Base-by-base conservation (phyloP, 2,797 vertebrate genomes). In the Echeneis naucrates region DNA sequence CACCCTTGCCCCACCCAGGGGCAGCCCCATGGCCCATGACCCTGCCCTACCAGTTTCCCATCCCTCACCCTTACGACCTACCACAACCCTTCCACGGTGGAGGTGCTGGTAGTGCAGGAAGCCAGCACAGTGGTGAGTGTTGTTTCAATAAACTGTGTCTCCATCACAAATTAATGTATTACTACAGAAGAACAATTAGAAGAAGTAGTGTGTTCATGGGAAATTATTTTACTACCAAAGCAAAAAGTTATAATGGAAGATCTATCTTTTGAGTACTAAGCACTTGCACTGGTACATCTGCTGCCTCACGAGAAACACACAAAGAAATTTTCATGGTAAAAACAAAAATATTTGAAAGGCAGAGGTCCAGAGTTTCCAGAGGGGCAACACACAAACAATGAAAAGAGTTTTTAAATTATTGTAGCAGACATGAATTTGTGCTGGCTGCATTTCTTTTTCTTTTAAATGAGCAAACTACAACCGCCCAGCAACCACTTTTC, bases 21-120 rank as follows among this genome's bases (percentile, higher is more conserved):
- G 96, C 97, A 0, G 96, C 97, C 5, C 97, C 98, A 0, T 99
- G 98, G 98, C 98, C 98, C 64, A 95, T 97, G 92, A 92, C 96
- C 42, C 95, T 99, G 86, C 97, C 98, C 0, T 99, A 99, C 87
- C 98, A 99, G 83, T 99, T 98, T 87, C 97, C 98, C 0, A 92
- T 97, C 0, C 95, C 96, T 53, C 98, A 97, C 84, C 96, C 97
- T 21, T 98, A 96, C 0, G 97, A 99, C 63, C 93, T 96, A 64
- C 93, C 96, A 11, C 97, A 96, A 88, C 96, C 95, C 81, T 97
- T 96, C 0, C 95, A 93, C 0, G 83, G 88, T 2, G 94, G 93
- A 33, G 95, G 93, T 3, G 95, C 95, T 32, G 98, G 98, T 72
- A 99, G 98, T 9, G 97, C 97, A 47, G 98, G 98, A 82, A 99